phyloP scores from a whole-genome alignment of 2,797 vertebrate species.

The Lithobates sylvaticus region DNA sequence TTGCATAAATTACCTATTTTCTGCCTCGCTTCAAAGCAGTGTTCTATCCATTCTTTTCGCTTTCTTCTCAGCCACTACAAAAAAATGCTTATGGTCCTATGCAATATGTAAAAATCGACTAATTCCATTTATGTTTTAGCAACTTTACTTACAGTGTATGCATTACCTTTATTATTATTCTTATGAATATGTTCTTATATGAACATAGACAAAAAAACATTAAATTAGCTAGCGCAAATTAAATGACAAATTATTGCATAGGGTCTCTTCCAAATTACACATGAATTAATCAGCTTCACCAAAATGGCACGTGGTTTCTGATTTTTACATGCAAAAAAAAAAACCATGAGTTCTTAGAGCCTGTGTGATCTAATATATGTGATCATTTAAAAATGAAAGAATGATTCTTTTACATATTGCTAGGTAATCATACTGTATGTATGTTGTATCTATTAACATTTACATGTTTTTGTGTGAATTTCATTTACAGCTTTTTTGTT shows the following conservation, averaged over 20 bases:
- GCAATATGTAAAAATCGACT: conserved; percentile 19
- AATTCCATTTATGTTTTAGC: not conserved
- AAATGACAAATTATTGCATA: conserved; percentile 37
- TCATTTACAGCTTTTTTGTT: not conserved
- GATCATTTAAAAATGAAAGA: not conserved
- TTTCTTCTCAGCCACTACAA: conserved; percentile 40
- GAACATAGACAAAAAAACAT: not conserved
- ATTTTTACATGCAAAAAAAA: not conserved
- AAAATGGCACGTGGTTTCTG: conserved; percentile 1
- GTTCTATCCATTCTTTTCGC: conserved; percentile 4
- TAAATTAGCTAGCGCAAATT: not conserved
- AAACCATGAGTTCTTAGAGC: not conserved
- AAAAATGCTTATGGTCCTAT: conserved; percentile 29
- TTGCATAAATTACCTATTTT: conserved; percentile 57
- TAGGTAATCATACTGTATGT: not conserved
- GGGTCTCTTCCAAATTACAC: conserved; percentile 7
- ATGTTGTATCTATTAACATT: not conserved
- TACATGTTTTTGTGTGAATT: not conserved
- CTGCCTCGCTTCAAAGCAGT: not conserved
- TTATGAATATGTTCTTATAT: not conserved
- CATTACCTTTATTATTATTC: not conserved
- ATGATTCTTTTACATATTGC: not conserved
- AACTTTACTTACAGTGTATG: not conserved
- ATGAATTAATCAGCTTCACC: not conserved
- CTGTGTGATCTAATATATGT: not conserved